Conservation (phyloP, 2,113 vertebrate genomes). For the Paratilapia polleni region DNA sequence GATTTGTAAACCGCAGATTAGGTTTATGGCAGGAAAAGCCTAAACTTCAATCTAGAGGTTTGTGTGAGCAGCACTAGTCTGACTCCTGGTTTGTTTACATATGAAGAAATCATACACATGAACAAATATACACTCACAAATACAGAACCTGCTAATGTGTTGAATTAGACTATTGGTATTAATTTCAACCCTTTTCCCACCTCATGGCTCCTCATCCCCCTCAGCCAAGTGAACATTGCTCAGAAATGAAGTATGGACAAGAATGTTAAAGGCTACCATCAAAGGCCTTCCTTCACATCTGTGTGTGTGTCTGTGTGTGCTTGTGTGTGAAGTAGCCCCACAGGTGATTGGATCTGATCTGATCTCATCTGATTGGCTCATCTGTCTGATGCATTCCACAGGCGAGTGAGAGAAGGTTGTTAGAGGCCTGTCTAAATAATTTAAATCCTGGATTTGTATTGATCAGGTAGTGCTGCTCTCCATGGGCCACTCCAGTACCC, state of each 20-base stretch:
- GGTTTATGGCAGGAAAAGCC: background rate
- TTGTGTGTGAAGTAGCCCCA: conserved; percentile 57
- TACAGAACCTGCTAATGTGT: conserved; percentile 22
- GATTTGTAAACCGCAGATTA: background rate
- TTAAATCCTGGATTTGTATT: conserved; percentile 78
- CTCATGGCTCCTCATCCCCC: conserved; percentile 49
- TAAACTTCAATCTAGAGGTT: conserved; percentile 35
- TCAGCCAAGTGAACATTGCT: conserved; percentile 57
- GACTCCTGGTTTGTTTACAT: conserved; percentile 24
- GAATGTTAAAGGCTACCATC: conserved; percentile 81
- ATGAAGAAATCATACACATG: background rate
- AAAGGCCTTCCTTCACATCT: conserved; percentile 69
- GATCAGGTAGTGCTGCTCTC: conserved; percentile 72
- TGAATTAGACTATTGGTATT: conserved; percentile 43
- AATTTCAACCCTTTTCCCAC: conserved; percentile 47
- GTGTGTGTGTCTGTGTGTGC: conserved; percentile 49
- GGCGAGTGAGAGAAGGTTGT: conserved; percentile 48
- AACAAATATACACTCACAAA: conserved; percentile 1
- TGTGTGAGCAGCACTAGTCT: background rate
- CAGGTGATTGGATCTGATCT: conserved; percentile 74
- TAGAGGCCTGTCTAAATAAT: conserved; percentile 77
- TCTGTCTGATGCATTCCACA: conserved; percentile 60
- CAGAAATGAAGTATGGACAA: conserved; percentile 71
- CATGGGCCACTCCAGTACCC: conserved; percentile 38
- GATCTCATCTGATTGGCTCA: conserved; percentile 70